Evolutionary conservation across 2,113 vertebrate genomes (phyloP), one percentile per base, ranked within the genome.

Genomic region (Excalfactoria chinensis): DNA sequence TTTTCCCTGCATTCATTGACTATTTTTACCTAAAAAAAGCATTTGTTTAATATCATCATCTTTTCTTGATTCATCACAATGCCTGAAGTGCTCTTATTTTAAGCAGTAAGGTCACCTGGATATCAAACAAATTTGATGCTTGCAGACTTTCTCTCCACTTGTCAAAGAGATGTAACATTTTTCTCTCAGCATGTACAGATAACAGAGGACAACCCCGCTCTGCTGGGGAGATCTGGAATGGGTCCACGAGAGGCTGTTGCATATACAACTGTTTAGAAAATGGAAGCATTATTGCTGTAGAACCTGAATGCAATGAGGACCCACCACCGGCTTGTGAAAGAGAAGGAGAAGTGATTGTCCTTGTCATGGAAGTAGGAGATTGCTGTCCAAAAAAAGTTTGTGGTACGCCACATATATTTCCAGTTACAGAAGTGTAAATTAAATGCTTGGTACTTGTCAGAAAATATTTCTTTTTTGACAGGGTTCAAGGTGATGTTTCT

Each of bases 381-480:
- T 99, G 99, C 94, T 99, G 99, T 88, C 98, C 98, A 63, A 99
- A 98, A 93, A 98, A 99, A 97, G 97, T 99, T 62, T 99, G 99
- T 75, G 98, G 99, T 99, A 97, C 11, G 32, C n/a, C 23, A 34
- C 34, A 25, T 11, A 13, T 28, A 7, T 49, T 85, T 46, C 80
- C 51, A 62, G 26, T 75, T 73, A 67, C 13, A 43, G 9, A 79
- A 88, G 8, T 51, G 6, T 30, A 59, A 79, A 35, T 25, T 22
- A 44, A 62, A 6, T 63, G 53, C 23, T 63, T 78, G 23, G 30
- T 13, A 49, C 49, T 88, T 35, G 23, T 9, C 73, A n/a, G 26
- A 8, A 84, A n/a, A 30, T 25, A 12, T 12, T 8, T 59, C 35
- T 64, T 15, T 46, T 70, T 15, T 70, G 35, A 43, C 9, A 60